Evolutionary conservation across 2,888 invertebrate genomes (phyloP), one percentile per base, ranked within the genome.

Genomic region (Rhopalosiphum nymphaeae): DNA sequence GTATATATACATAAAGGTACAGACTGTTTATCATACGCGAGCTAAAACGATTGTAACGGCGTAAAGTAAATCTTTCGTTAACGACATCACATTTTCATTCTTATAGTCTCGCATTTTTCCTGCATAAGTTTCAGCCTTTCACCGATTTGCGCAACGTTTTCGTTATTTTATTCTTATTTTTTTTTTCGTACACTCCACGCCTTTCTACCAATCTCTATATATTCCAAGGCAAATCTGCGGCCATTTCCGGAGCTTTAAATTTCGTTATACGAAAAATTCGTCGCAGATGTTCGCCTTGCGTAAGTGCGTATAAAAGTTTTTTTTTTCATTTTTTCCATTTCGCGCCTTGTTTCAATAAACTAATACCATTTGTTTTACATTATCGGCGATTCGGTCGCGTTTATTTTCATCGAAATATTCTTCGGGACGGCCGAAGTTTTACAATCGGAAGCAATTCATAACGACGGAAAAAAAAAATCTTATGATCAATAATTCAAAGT

Each of bases 321-420:
- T 93, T 67, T 88, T 90, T 42, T 25, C 46, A 21, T 78, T 78
- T 78, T 36, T 90, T 61, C 91, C 90, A 53, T 90, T 90, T 89
- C 85, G 94, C 94, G 91, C 94, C 91, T 91, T 91, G 94, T 94
- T 94, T 94, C 94, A 86, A 94, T 94, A 91, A 91, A 91, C 86
- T 94, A 94, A 91, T 86, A 86, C 90, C 94, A 89, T 94, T 91
- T 84, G 86, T 94, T 94, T 94, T 94, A 94, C 94, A 94, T 94
- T 67, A 94, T 91, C 90, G 90, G 94, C 86, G 61, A 91, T 94
- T 91, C 42, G 91, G 86, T 94, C 49, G 49, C 94, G 86, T 94
- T 94, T 94, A 91, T 94, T 86, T 87, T 67, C 91, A 53, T 84
- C 84, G 89, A 84, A 93, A 92, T 92, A 78, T 88, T 92, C 53